Base-by-base conservation (phyloP, 2,113 vertebrate species). In the Microtus richardsoni region DNA sequence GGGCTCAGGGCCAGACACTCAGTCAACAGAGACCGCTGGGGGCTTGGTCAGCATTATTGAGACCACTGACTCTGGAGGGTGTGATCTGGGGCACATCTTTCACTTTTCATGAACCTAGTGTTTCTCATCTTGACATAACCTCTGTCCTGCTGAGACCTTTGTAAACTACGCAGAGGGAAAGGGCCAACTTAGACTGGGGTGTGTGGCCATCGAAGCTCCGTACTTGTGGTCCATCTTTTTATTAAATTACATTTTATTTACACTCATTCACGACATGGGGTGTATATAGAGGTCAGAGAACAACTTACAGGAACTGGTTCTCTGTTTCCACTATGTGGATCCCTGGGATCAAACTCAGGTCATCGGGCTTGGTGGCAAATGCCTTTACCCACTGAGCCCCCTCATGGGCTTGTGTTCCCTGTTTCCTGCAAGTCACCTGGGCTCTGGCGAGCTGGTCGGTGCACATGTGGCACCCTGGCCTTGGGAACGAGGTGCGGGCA, bases 61-160 rank as follows among this genome's bases (percentile, higher is more conserved):
- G 12, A 39, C 33, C 44, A 7, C 82, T 49, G 11, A 41, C 47
- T 94, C 68, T 73, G 62, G 54, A 71, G n/a, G 60, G 33, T 12
- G 68, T 30, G 64, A 68, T 64, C 85, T 62, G 77, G 84, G 70
- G 54, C 47, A 54, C n/a, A 33, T 54, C 24, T 7, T 16, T 79
- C 70, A 14, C 44, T 16, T 66, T 88, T 26, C 58, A 71, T 47
- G 91, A 88, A 36, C 30, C 12, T 30, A 9, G 24, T n/a, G 28
- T 80, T 96, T 39, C 52, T 96, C 49, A 47, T 74, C 68, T 79
- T 80, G 83, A 93, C 33, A 58, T 26, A 73, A 82, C n/a, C 36
- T 71, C 60, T 60, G 80, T 39, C 10, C 58, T 93, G 66, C 58
- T 58, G 13, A 39, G 41, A 19, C 52, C 54, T 58, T 85, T 13